Percentiles rank a stretch among this genome's conserved stretches.
Evolutionary conservation across 1,140 invertebrate species (phyloP).

Genomic region (Drosophila novamexicana): DNA sequence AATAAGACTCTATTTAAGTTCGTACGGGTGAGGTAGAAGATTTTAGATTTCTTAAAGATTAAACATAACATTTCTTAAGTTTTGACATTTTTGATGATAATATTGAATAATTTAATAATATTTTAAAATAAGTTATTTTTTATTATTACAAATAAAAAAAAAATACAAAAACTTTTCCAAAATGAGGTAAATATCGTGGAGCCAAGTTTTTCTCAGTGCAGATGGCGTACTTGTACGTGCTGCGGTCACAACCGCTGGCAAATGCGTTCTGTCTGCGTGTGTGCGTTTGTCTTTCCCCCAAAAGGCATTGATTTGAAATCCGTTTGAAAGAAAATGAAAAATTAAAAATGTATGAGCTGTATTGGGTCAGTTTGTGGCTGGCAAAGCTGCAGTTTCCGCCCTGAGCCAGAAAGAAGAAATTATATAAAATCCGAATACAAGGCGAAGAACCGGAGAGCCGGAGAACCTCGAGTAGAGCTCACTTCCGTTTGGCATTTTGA

Average conservation of each 20-base stretch:
- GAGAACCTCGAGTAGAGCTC: conserved; percentile 33
- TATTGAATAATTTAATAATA: no score
- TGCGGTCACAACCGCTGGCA: conserved; percentile 61
- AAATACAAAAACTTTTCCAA: no score
- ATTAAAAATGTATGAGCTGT: conserved; percentile 76
- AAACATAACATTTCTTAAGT: no score
- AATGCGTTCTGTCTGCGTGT: conserved; percentile 5
- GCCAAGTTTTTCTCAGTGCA: conserved; percentile 18
- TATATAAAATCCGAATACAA: not conserved
- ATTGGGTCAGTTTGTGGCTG: conserved; percentile 50
- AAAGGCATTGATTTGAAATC: conserved; percentile 71
- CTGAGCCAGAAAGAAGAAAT: conserved; percentile 9
- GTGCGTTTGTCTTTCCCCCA: conserved; percentile 3
- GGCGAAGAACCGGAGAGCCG: not conserved
- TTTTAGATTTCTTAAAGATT: no score
- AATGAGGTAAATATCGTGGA: no score
- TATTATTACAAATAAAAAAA: no score
- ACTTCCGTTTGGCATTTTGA: conserved; percentile 73
- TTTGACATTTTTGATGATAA: no score
- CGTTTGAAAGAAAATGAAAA: conserved; percentile 69
- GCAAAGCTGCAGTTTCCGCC: conserved; percentile 74
- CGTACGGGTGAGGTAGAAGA: no score
- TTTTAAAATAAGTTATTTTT: no score
- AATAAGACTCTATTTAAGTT: no score
- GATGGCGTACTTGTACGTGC: conserved; percentile 41